Evolutionary conservation across 2,113 vertebrate species (phyloP), one percentile per base, ranked within the genome.

Genomic region (Pterocles gutturalis): DNA sequence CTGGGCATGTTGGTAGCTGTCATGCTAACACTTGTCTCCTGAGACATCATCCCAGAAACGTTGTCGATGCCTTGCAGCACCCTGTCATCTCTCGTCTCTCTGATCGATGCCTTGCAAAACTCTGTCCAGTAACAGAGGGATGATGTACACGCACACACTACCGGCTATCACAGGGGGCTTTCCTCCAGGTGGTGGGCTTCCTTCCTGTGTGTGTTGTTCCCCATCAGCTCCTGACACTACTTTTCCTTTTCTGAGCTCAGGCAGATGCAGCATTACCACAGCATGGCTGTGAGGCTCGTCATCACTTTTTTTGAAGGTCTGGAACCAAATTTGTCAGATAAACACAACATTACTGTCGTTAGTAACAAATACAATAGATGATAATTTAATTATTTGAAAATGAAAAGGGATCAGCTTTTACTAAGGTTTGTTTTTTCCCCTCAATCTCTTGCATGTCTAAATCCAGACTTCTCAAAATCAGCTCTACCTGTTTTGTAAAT

Each of bases 391-490:
- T 78, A 18, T 28, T 75, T 66, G 41, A 58, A 83, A 80, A 25
- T 31, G 3, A 88, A 84, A 89, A 76, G 38, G 11, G 36, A 62
- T 17, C 28, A 36, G 25, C 33, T 86, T 86, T 76, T 43, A 38
- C 54, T 41, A n/a, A n/a, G 19, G 5, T 43, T 38, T 69, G 8
- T 51, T 75, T 60, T 18, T n/a, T 25, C 7, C 13, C 22, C 38
- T 61, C 43, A 61, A 28, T 65, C 20, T 77, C 33, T 65, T 66
- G 22, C 19, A 38, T 49, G 11, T 43, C 58, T 77, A 73, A 88
- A 78, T 26, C 54, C 43, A 94, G 43, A 45, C 7, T 8, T 89
- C 51, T 81, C 51, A 87, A 89, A 93, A 84, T 62, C 46, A 92
- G 24, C 28, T 65, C 29, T 60, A 11, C 10, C 51, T 69, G 21